These are phyloP conservation scores for Phymorhynchus buccinoides DNA, from an alignment of 1,140 invertebrate genomes.

Conservation along the genomic window DNA sequence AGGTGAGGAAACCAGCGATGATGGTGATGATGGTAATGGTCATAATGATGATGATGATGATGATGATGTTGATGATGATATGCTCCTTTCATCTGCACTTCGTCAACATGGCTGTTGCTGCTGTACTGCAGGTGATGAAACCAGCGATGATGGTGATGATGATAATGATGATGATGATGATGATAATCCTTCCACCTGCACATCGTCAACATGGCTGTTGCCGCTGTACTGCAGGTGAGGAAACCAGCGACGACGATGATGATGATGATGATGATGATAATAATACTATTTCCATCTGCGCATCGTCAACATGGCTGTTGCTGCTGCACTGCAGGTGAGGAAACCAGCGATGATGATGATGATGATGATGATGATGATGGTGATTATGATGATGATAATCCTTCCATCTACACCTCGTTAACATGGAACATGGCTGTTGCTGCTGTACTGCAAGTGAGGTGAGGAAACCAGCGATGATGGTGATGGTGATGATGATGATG, in stretches of 20 bases:
- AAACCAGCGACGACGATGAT: background rate
- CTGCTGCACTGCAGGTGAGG: constrained; percentile 17
- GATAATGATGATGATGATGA: constrained; percentile 15
- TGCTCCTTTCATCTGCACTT: background rate
- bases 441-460: constrained; percentile 32
- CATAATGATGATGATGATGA: constrained; percentile 11
- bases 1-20: background rate
- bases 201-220: constrained; percentile 42
- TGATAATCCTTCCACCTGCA: constrained; percentile 33
- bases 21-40: constrained; percentile 29
- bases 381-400: background rate
- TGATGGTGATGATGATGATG: constrained; percentile 29
- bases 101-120: constrained; percentile 42
- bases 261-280: constrained; percentile 17
- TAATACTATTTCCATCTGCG: constrained; percentile 37
- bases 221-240: constrained; percentile 20
- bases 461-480: background rate
- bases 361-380: background rate
- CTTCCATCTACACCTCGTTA: constrained; percentile 44
- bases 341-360: too few relatives aligned
- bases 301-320: constrained; percentile 43
- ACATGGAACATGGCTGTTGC: constrained; percentile 40
- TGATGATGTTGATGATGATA: constrained; percentile 22
- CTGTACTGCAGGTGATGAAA: constrained; percentile 31
- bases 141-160: background rate